phyloP scores from a whole-genome alignment of 2,113 vertebrate genomes.

The Macrotus californicus region DNA sequence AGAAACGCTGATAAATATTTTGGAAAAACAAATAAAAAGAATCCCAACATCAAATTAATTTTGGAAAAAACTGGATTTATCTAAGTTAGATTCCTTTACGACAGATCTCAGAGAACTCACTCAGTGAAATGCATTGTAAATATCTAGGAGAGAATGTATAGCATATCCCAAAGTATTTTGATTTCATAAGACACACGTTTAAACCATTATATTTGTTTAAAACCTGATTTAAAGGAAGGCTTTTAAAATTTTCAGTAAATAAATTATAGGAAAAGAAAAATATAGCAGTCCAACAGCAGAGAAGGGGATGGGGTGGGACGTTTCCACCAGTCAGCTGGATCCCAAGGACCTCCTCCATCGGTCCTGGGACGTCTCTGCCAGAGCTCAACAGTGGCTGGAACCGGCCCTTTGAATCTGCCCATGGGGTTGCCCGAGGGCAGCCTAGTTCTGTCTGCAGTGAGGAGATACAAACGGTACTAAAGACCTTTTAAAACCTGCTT shows the following conservation, averaged over 20 bases:
- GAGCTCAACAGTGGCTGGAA: neutral
- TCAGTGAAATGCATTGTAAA: neutral
- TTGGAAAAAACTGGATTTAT: neutral
- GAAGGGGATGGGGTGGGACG: rapidly evolving
- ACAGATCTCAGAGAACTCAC: neutral
- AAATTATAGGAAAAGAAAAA: neutral
- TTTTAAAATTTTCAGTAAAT: neutral
- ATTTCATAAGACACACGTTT: neutral
- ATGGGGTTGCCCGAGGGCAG: too few species aligned
- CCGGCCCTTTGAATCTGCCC: neutral
- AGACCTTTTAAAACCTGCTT: neutral
- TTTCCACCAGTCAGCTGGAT: neutral
- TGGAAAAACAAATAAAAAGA: neutral
- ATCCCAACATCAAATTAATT: neutral
- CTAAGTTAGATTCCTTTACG: neutral
- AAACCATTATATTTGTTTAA: neutral
- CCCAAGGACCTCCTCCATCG: neutral
- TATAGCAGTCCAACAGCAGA: neutral
- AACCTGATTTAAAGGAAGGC: neutral
- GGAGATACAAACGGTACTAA: neutral
- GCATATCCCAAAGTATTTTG: neutral
- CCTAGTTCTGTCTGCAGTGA: neutral
- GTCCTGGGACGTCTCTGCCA: too few species aligned
- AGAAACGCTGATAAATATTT: neutral
- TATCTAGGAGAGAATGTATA: neutral